These are phyloP conservation scores for Tetragonula carbonaria DNA, from an alignment of 2,888 invertebrate genomes.

Conservation along the genomic window DNA sequence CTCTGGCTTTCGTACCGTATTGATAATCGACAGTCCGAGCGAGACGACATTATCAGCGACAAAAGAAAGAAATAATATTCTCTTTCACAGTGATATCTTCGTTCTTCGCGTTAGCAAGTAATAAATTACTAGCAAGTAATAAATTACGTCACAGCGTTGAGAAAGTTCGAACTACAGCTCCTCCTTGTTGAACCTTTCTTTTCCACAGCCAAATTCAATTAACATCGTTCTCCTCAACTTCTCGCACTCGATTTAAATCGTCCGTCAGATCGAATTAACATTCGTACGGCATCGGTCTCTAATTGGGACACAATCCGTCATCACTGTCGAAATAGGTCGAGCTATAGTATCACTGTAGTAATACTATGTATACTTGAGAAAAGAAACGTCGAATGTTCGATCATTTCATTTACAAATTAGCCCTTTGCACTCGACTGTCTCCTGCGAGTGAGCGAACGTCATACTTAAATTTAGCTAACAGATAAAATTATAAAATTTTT, in stretches of 20 bases:
- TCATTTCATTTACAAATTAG: too few species aligned
- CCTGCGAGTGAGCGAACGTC: too few species aligned
- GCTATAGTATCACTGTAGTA: too few species aligned
- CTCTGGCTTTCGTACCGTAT: neutral
- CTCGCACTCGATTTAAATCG: neutral
- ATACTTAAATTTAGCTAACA: too few species aligned
- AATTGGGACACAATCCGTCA: slow-evolving; percentile 8
- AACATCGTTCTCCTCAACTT: neutral
- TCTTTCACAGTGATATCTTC: slow-evolving; percentile 38
- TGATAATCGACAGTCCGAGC: neutral
- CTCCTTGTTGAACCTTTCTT: neutral
- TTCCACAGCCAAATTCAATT: slow-evolving; percentile 5
- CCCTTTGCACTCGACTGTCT: too few species aligned
- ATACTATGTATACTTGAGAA: too few species aligned
- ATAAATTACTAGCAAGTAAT: slow-evolving; percentile 18
- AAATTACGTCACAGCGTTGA: slow-evolving; percentile 8
- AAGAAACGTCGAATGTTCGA: too few species aligned
- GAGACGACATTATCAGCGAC: slow-evolving; percentile 24
- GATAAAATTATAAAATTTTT: too few species aligned
- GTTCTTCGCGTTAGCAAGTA: neutral
- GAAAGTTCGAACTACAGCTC: neutral
- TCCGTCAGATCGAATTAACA: neutral
- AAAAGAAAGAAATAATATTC: slow-evolving; percentile 48
- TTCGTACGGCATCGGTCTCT: neutral
- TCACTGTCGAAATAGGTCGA: slow-evolving; percentile 11